Percentiles rank a stretch among this genome's conserved stretches.
phyloP scores from a whole-genome alignment of 2,113 vertebrate species.

The Perca schrenkii region DNA sequence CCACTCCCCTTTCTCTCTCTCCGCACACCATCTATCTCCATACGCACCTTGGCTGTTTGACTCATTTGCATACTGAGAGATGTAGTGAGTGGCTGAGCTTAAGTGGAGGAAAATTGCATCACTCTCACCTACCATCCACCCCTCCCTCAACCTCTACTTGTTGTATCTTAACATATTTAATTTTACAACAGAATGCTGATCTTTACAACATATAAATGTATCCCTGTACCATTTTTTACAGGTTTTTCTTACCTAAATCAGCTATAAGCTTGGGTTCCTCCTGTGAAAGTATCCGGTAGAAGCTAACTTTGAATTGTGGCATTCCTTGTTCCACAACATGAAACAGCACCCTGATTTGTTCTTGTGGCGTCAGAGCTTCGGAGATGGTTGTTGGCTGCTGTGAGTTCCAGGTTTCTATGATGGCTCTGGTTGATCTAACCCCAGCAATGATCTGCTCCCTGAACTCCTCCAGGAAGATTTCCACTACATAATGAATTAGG shows the following conservation, averaged over 20 bases:
- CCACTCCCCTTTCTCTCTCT: no score
- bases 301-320: conserved; percentile 44
- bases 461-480: conserved; percentile 63
- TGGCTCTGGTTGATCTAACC: conserved; percentile 30
- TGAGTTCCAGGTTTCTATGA: conserved; percentile 56
- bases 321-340: conserved; percentile 52
- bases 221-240: not conserved
- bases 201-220: not conserved
- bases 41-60: no score
- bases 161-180: not conserved
- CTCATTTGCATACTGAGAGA: no score
- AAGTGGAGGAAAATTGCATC: no score
- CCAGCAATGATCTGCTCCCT: conserved; percentile 62
- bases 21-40: no score
- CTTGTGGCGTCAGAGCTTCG: conserved; percentile 40
- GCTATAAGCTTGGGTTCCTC: conserved; percentile 58
- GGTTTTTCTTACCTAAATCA: conserved; percentile 53
- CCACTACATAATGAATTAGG: conserved; percentile 43
- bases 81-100: no score
- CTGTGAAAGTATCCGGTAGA: conserved; percentile 63
- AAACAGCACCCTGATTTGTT: conserved; percentile 65
- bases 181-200: not conserved
- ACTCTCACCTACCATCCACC: no score
- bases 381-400: conserved; percentile 42
- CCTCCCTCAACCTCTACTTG: no score